phyloP scores from a whole-genome alignment of 1,140 invertebrate genomes.

The Pogonus chalceus region DNA sequence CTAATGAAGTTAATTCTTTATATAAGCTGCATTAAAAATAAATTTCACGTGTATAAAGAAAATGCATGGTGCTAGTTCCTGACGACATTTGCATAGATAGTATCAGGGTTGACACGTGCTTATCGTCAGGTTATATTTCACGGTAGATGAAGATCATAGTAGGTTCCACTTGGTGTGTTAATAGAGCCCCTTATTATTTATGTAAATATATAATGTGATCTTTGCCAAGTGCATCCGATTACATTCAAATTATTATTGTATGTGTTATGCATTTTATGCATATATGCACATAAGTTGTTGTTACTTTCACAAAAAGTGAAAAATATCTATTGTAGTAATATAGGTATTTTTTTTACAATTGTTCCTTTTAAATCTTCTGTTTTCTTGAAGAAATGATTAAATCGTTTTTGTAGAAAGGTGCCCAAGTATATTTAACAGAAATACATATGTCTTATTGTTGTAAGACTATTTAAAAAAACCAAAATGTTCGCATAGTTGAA shows the following conservation, averaged over 20 bases:
- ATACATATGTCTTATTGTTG: too few relatives aligned
- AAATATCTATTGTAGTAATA: not conserved
- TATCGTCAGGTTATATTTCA: conserved; percentile 6
- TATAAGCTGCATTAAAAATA: not conserved
- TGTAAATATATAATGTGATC: not conserved
- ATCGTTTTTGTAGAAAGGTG: too few relatives aligned
- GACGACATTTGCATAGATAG: conserved; percentile 2
- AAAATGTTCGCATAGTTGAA: not conserved
- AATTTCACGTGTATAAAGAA: not conserved
- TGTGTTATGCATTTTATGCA: not conserved
- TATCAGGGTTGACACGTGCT: conserved; percentile 1
- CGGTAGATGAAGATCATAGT: not conserved
- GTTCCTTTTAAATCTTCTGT: too few relatives aligned
- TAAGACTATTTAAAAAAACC: not conserved
- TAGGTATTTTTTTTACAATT: too few relatives aligned
- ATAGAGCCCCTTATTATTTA: not conserved
- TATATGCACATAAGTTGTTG: not conserved
- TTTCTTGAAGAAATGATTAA: too few relatives aligned
- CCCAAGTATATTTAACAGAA: too few relatives aligned
- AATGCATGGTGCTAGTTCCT: not conserved
- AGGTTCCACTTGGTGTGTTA: not conserved
- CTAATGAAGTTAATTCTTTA: not conserved
- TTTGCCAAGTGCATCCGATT: not conserved
- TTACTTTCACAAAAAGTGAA: not conserved
- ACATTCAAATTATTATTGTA: not conserved